phyloP scores from a whole-genome alignment of 1,140 invertebrate species.

The Ruditapes philippinarum region DNA sequence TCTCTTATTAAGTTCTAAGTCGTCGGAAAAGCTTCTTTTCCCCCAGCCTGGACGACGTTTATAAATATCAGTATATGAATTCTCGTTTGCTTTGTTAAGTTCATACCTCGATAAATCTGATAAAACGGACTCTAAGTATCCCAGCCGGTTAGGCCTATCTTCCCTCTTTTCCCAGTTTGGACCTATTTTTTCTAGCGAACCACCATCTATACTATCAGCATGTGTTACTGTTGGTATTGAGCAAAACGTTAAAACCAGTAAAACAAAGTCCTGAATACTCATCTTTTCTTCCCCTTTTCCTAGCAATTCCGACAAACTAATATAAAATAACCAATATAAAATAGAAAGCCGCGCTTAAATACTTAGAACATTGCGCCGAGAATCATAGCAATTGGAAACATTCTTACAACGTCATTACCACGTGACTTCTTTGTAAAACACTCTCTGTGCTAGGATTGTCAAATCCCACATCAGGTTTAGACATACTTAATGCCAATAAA shows the following conservation, averaged over 20 bases:
- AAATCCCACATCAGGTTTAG: slow-evolving; percentile 2
- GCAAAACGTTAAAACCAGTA: slow-evolving; percentile 45
- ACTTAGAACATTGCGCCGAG: background rate
- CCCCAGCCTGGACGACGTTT: slow-evolving; percentile 75
- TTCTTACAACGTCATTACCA: slow-evolving; percentile 1
- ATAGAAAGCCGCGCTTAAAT: slow-evolving; percentile 27
- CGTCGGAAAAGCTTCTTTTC: slow-evolving; percentile 56
- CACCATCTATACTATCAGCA: slow-evolving; percentile 40
- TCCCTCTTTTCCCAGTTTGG: slow-evolving; percentile 70
- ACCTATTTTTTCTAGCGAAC: slow-evolving; percentile 64
- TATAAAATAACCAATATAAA: slow-evolving; percentile 17
- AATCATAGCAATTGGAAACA: background rate
- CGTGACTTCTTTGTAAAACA: background rate
- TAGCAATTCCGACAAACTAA: background rate
- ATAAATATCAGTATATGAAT: slow-evolving; percentile 51
- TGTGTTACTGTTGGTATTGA: slow-evolving; percentile 26
- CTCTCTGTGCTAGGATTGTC: background rate
- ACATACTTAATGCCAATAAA: background rate
- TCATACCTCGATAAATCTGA: slow-evolving; percentile 57
- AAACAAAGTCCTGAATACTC: slow-evolving; percentile 13
- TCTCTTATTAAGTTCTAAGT: slow-evolving; percentile 67
- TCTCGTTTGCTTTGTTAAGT: slow-evolving; percentile 39
- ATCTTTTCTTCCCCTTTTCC: background rate
- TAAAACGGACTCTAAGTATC: slow-evolving; percentile 65
- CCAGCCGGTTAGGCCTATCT: slow-evolving; percentile 55